Base-by-base conservation (phyloP, 1,140 invertebrate species). In the Capitella teleta region DNA sequence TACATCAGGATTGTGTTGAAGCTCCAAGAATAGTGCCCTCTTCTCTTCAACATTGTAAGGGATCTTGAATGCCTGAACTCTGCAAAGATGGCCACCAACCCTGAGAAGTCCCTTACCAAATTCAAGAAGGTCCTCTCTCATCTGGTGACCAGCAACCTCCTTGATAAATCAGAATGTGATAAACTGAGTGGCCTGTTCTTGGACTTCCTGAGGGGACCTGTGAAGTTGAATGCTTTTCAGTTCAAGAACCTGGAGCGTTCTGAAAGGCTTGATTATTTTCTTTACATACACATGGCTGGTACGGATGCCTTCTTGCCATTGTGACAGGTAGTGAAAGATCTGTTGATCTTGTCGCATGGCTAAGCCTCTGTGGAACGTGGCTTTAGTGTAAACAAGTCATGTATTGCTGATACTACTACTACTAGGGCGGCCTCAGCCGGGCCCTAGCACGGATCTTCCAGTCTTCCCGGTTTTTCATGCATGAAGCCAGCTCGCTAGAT, bases 271-370 rank as follows among this genome's bases (percentile, higher is more conserved):
- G 57, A 61, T 40, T 3, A 5, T 14, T 47, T 61, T 40, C 52
- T 37, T 2, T 47, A 30, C 25, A 24, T 34, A 14, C 5, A 19
- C 16, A 42, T 53, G 46, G 32, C 18, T 32, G 18, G 18, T 36
- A 34, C 16, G 47, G n/a, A 49, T 18, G 21, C 42, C 14, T 53
- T 51, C 18, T 28, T 19, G n/a, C 28, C 51, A 8, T 23, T 60
- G 19, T 54, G 45, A 47, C 28, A 12, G 10, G 43, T 62, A 16
- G 46, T 57, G 5, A 47, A 47, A 16, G 28, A 47, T 10, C 16
- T 59, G 0, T 40, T 61, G 12, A 16, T 55, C 18, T 52, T 61
- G 23, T 58, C 51, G 5, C 58, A 63, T 59, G 58, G 58, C 2
- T 47, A 63, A n/a, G 58, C 59, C n/a, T n/a, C n/a, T n/a, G n/a